These are phyloP conservation scores for Orientallactaga bullata DNA, from an alignment of 2,113 vertebrate species.

Conservation along the genomic window DNA sequence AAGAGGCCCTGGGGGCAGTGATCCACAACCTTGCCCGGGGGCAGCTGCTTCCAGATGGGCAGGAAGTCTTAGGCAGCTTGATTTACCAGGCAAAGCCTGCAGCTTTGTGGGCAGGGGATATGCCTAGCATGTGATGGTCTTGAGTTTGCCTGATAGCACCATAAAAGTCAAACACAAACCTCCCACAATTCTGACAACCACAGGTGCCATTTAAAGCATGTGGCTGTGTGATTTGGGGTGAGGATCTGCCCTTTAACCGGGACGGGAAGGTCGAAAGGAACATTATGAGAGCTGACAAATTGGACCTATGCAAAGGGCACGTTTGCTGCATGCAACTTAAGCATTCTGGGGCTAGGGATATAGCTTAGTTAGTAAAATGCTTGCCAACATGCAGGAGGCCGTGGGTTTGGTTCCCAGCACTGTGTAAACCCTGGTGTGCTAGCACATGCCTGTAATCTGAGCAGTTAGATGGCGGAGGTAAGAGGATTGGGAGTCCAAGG, in stretches of 20 bases:
- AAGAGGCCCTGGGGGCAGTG: background rate
- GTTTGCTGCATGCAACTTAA: background rate
- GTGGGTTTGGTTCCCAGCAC: no score
- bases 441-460: no score
- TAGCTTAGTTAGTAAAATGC: background rate
- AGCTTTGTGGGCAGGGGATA: background rate
- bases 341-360: background rate
- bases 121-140: background rate
- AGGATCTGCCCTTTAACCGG: background rate
- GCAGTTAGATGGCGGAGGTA: no score
- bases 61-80: background rate
- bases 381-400: background rate
- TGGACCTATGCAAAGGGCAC: background rate
- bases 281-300: background rate
- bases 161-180: background rate
- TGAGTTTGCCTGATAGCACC: background rate
- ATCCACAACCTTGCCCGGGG: background rate
- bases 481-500: no score
- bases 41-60: background rate
- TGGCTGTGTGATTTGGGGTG: background rate
- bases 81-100: background rate
- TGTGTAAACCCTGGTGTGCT: no score
- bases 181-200: fast-evolving
- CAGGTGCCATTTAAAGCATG: background rate
- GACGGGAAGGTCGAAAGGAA: background rate